Evolutionary conservation across 2,113 vertebrate genomes (phyloP).

Genomic region (Equus quagga): DNA sequence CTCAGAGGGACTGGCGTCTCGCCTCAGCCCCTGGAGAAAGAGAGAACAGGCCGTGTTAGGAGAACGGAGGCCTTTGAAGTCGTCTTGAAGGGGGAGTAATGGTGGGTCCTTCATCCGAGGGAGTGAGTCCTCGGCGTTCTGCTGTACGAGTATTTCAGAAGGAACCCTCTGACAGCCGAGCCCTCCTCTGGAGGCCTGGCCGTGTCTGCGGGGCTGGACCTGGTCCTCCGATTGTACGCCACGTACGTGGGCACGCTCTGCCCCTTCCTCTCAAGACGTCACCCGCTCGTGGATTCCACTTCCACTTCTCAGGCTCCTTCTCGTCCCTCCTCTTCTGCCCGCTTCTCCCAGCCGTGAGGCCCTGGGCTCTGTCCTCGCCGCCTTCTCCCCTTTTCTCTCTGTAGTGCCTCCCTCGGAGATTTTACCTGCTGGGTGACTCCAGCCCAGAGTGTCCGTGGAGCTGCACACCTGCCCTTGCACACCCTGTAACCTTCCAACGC

Average conservation of each 20-base stretch:
- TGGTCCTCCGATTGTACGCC: not conserved
- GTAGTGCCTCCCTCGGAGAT: too few species aligned
- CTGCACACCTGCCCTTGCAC: not conserved
- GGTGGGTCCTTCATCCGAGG: not conserved
- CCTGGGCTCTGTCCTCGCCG: not conserved
- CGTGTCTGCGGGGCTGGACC: accelerated
- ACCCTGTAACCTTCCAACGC: not conserved
- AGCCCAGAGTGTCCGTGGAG: not conserved
- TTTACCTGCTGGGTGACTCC: not conserved
- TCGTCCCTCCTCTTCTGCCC: not conserved
- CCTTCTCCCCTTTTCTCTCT: not conserved
- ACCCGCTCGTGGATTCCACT: not conserved
- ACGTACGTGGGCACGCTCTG: accelerated
- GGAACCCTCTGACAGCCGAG: accelerated
- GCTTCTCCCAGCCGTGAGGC: accelerated
- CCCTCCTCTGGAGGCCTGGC: not conserved
- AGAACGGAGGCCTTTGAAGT: not conserved
- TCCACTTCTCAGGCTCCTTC: not conserved
- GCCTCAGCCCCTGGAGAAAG: not conserved
- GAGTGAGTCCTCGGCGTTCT: not conserved
- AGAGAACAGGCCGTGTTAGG: not conserved
- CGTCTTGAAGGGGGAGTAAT: not conserved
- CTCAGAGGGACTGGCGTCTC: not conserved
- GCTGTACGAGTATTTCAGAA: not conserved
- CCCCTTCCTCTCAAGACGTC: too few species aligned